These are phyloP conservation scores for Dolichopus griseipennis DNA, from an alignment of 2,888 invertebrate species.

Conservation along the genomic window DNA sequence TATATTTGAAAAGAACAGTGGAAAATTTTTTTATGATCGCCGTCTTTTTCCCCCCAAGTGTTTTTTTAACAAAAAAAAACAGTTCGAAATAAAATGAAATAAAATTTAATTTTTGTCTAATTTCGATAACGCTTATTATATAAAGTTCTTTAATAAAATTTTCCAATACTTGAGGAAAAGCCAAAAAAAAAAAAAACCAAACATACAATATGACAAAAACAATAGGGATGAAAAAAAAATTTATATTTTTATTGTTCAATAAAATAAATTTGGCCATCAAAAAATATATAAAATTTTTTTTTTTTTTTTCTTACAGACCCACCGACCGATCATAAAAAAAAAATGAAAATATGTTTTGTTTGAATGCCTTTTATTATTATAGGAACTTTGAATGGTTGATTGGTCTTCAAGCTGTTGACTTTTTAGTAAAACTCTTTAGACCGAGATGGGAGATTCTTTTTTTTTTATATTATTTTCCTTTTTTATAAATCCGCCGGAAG, in stretches of 20 bases:
- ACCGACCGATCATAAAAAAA: background rate
- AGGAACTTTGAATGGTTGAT: background rate
- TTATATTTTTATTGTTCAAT: background rate
- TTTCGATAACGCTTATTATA: background rate
- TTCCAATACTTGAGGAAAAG: background rate
- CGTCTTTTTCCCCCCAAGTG: too few relatives aligned
- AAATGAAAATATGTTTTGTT: background rate
- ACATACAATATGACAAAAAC: background rate
- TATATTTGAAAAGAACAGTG: too few relatives aligned
- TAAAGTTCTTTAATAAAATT: background rate
- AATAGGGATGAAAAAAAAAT: background rate
- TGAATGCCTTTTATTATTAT: background rate
- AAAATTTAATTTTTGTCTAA: background rate
- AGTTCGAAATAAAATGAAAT: too few relatives aligned
- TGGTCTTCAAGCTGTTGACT: background rate
- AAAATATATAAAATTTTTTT: background rate
- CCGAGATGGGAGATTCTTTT: too few relatives aligned
- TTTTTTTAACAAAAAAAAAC: too few relatives aligned
- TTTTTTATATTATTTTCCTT: too few relatives aligned
- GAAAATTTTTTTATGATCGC: too few relatives aligned
- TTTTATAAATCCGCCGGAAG: too few relatives aligned
- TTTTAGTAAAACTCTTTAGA: too few relatives aligned
- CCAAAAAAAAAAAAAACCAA: too few relatives aligned
- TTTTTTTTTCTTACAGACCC: too few relatives aligned
- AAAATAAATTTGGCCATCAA: constrained; percentile 5